Evolutionary conservation across 2,797 vertebrate species (phyloP).

Genomic region (Schizopygopsis pylzovi): DNA sequence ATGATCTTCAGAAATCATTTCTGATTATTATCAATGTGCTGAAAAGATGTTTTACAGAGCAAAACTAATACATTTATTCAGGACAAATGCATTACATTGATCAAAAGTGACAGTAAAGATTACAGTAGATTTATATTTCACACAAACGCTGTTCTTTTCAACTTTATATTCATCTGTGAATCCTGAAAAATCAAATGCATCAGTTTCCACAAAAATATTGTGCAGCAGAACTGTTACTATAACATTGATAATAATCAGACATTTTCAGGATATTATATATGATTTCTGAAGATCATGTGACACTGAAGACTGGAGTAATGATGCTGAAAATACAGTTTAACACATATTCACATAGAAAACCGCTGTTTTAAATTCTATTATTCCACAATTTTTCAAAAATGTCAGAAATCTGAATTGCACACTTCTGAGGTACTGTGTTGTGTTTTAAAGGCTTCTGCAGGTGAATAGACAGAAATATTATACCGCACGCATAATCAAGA

Average conservation of each 20-base stretch:
- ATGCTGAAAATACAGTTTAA: neutral
- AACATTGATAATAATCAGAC: neutral
- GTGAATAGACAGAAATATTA: neutral
- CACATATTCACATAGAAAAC: neutral
- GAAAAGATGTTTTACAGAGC: no score
- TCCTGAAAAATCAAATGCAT: neutral
- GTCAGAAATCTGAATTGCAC: no score
- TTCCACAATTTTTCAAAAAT: neutral
- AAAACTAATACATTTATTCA: neutral
- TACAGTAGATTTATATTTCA: neutral
- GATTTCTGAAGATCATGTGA: conserved; percentile 1
- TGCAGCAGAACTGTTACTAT: neutral
- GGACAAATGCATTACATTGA: neutral
- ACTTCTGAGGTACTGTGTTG: no score
- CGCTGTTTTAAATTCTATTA: neutral
- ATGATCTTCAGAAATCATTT: neutral
- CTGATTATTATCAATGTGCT: neutral
- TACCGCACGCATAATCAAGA: neutral
- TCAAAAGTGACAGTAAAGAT: neutral
- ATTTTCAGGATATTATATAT: neutral
- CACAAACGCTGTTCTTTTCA: neutral
- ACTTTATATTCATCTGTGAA: neutral
- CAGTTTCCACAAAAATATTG: neutral
- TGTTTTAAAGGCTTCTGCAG: no score
- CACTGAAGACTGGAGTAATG: neutral